Conservation (phyloP, 1,140 invertebrate species). For the Aphelenchoides fujianensis region DNA sequence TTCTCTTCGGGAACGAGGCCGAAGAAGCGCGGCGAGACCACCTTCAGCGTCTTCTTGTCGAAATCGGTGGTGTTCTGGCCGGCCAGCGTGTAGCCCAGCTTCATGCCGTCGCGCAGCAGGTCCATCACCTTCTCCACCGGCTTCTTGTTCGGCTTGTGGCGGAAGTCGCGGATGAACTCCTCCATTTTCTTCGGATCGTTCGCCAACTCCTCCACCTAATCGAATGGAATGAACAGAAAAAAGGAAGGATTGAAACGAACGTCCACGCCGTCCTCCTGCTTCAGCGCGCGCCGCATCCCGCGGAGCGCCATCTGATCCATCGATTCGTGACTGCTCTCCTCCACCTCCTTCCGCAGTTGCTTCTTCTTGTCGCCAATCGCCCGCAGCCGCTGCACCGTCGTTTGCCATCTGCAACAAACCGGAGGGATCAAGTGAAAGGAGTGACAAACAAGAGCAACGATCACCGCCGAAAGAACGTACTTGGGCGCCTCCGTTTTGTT, state of each 20-base stretch:
- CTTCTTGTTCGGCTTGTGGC: conserved; percentile 25
- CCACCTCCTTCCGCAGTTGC: conserved; percentile 29
- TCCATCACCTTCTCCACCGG: conserved; percentile 35
- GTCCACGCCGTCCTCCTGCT: background rate
- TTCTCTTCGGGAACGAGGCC: conserved; percentile 39
- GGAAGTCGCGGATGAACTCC: background rate
- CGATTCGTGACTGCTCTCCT: conserved; percentile 44
- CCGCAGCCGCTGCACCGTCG: conserved; percentile 28
- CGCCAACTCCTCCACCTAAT: background rate
- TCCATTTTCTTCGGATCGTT: conserved; percentile 6
- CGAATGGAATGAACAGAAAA: no score
- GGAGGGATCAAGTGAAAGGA: no score
- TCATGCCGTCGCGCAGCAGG: conserved; percentile 48
- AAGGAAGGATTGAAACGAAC: background rate
- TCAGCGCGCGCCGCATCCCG: conserved; percentile 17
- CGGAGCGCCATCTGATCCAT: conserved; percentile 40
- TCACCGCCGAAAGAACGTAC: background rate
- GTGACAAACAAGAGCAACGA: no score
- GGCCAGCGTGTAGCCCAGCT: conserved; percentile 42
- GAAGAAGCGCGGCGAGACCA: conserved; percentile 40
- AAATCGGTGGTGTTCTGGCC: conserved; percentile 45
- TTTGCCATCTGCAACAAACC: conserved; percentile 43
- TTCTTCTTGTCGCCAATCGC: conserved; percentile 32
- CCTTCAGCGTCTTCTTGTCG: conserved; percentile 48
- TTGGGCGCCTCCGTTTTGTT: conserved; percentile 16